A percentile compares a stretch with the other conserved stretches of the same genome.
Conservation (phyloP, 2,888 invertebrate species). For the Rapana venosa region DNA sequence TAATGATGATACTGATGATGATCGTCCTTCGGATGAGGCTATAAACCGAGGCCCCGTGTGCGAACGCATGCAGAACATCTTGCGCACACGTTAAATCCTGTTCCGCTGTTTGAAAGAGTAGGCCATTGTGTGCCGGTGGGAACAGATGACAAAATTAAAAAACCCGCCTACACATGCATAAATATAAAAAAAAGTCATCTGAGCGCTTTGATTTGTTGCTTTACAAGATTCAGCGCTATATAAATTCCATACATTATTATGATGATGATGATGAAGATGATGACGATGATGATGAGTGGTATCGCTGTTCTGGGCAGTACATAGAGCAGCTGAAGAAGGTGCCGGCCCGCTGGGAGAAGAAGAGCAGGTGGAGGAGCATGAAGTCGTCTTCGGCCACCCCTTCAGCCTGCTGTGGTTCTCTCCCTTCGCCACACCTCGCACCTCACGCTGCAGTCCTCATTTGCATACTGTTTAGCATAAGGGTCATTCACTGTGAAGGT, state of each 20-base stretch:
- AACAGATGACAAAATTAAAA: too few relatives aligned
- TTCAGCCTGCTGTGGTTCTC: constrained; percentile 3
- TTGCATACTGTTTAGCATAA: constrained; percentile 16
- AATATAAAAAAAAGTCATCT: too few relatives aligned
- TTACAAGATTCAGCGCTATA: too few relatives aligned
- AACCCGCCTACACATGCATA: too few relatives aligned
- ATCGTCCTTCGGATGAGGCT: too few relatives aligned
- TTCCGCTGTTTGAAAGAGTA: too few relatives aligned
- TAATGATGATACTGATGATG: neutral
- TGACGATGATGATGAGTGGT: neutral
- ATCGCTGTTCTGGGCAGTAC: constrained; percentile 82
- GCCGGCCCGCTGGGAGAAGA: constrained; percentile 89
- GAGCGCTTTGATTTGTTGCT: too few relatives aligned
- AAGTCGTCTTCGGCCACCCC: constrained; percentile 73
- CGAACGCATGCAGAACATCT: too few relatives aligned
- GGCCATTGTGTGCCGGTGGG: too few relatives aligned
- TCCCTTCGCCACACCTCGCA: neutral
- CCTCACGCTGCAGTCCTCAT: neutral
- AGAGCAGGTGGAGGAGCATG: constrained; percentile 95
- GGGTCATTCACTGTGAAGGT: neutral
- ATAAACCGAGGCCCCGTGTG: too few relatives aligned
- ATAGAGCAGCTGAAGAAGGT: constrained; percentile 98
- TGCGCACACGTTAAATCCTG: too few relatives aligned
- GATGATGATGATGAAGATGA: neutral
- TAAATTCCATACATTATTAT: neutral